Evolutionary conservation across 2,888 invertebrate species (phyloP), one percentile per base, ranked within the genome.

Genomic region (Aphodius granarius): DNA sequence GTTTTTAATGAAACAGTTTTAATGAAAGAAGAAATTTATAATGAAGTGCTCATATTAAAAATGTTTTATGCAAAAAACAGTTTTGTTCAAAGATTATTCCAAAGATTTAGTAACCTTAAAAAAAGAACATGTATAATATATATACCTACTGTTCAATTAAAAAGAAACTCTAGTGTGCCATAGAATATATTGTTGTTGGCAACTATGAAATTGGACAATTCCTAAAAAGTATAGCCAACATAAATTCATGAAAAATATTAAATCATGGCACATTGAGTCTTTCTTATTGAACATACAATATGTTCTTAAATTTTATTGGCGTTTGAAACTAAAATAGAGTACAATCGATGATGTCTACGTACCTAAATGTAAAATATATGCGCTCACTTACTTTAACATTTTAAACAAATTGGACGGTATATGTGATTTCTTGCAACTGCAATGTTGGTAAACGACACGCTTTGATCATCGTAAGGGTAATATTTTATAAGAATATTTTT

Each of bases 381-480:
- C 43, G 43, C 43, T 43, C 43, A 43, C 43, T 43, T 43, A 43
- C 43, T 43, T 43, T 43, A 43, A 13, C 43, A 13, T 43, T 43
- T 43, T 43, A 43, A 43, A 43, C 43, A 43, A 43, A 43, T 43
- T 43, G 43, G 43, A 43, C 3, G 43, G 43, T 43, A 43, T 43
- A 43, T 43, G 43, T 43, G 43, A 43, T 43, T 43, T 43, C 43
- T 13, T n/a, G 13, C 13, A 68, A 68, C 20, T 68, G 68, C 68
- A 68, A 68, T 68, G 68, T n/a, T 68, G 68, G 22, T 68, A 21
- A 68, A 22, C 13, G 43, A 43, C 18, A 21, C 68, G 68, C 68
- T 68, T 68, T 68, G 68, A 20, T 21, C 68, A 68, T 20, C 18
- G 22, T 21, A 68, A 68, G 68, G 68, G 68, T 68, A 68, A 68